Conservation (phyloP, 2,113 vertebrate genomes). For the Caranx ignobilis region DNA sequence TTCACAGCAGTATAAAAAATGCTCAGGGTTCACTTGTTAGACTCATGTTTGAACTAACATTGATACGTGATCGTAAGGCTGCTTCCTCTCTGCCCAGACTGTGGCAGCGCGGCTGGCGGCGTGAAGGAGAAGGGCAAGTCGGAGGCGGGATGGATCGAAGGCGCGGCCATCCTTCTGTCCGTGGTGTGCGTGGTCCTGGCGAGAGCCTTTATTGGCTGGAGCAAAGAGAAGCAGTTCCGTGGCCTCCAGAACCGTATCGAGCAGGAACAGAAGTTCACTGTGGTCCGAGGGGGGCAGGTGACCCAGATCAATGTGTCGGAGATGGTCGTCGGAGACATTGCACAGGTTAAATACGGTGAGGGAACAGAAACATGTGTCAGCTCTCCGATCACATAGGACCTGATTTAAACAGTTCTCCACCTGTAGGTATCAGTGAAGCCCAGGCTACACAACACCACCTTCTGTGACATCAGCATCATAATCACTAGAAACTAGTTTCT, state of each 20-base stretch:
- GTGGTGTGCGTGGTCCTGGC: constrained; percentile 93
- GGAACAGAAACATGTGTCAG: not conserved
- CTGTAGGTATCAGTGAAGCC: too few species aligned
- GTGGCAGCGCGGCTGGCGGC: constrained; percentile 81
- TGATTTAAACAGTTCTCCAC: not conserved
- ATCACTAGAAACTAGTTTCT: too few species aligned
- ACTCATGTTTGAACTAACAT: too few species aligned
- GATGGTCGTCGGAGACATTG: constrained; percentile 91
- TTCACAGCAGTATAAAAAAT: not conserved
- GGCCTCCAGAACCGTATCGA: constrained; percentile 93
- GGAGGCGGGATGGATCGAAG: constrained; percentile 93
- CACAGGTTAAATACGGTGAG: constrained; percentile 94
- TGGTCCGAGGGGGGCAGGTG: constrained; percentile 87
- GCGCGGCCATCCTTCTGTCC: constrained; percentile 86
- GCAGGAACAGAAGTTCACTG: constrained; percentile 88
- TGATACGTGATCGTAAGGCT: not conserved
- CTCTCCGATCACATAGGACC: not conserved
- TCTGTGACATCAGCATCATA: too few species aligned
- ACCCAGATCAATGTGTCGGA: constrained; percentile 89
- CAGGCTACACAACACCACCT: too few species aligned
- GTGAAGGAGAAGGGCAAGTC: constrained; percentile 86
- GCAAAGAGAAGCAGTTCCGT: constrained; percentile 95
- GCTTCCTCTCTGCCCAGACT: constrained; percentile 75
- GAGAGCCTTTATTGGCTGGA: constrained; percentile 96
- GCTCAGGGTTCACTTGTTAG: too few species aligned